A percentile compares a stretch with the other conserved stretches of the same genome.
Evolutionary conservation across 1,140 invertebrate genomes (phyloP).

Genomic region (Penaeus indicus): DNA sequence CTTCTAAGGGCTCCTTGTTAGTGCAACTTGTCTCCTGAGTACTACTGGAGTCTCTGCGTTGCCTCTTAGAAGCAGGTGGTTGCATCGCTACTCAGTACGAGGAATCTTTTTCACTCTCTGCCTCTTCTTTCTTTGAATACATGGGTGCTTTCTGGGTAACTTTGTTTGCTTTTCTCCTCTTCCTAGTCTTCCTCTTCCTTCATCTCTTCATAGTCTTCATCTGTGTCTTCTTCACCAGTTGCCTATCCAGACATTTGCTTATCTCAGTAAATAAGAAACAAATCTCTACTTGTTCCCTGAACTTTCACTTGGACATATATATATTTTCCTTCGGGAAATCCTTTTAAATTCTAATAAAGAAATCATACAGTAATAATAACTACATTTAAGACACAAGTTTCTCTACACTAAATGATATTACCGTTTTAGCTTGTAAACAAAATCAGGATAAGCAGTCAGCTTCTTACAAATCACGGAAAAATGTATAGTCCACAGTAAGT

Average conservation of each 20-base stretch:
- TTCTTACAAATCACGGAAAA: too few relatives aligned
- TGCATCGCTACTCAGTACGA: constrained; percentile 50
- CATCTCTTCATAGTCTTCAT: constrained; percentile 36
- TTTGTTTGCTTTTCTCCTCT: constrained; percentile 27
- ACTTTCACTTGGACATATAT: too few relatives aligned
- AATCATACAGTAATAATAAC: too few relatives aligned
- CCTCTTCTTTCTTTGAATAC: constrained; percentile 27
- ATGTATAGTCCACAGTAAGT: too few relatives aligned
- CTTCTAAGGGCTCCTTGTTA: not conserved
- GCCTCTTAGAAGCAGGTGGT: constrained; percentile 44
- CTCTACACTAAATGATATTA: too few relatives aligned
- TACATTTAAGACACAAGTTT: too few relatives aligned
- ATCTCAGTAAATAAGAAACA: too few relatives aligned
- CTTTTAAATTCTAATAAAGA: too few relatives aligned
- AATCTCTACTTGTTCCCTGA: too few relatives aligned
- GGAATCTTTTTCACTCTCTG: constrained; percentile 48
- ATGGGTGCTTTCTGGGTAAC: not conserved
- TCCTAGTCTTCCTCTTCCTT: constrained; percentile 46
- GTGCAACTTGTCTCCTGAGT: not conserved
- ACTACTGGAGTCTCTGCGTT: not conserved
- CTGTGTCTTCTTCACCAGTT: constrained; percentile 35
- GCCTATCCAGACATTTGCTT: not conserved
- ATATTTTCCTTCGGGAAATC: too few relatives aligned
- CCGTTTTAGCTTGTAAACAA: too few relatives aligned
- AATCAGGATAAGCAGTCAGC: too few relatives aligned